Conservation (phyloP, 2,797 vertebrate genomes). For the Setipinna tenuifilis region DNA sequence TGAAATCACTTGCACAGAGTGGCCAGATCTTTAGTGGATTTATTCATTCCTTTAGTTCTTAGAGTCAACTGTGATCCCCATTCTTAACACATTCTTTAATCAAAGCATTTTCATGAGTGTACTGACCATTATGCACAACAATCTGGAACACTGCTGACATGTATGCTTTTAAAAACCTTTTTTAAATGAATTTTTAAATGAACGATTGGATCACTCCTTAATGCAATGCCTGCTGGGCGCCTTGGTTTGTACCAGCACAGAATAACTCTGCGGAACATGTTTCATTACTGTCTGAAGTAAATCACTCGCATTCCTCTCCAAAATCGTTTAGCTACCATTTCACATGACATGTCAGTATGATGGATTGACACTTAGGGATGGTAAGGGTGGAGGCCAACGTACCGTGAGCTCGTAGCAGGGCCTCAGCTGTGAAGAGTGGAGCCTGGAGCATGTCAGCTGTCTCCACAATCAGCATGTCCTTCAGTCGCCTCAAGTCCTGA, state of each 20-base stretch:
- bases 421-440: slow-evolving; percentile 96
- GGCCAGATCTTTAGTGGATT: too few species aligned
- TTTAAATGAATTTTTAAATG: not conserved
- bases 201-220: not conserved
- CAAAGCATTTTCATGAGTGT: not conserved
- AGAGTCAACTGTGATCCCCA: not conserved
- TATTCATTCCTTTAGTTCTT: too few species aligned
- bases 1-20: not conserved
- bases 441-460: slow-evolving; percentile 99
- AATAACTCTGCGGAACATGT: not conserved
- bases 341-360: not conserved
- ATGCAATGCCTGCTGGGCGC: not conserved
- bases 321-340: not conserved
- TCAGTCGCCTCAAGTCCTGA: slow-evolving; percentile 92
- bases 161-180: not conserved
- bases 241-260: too few species aligned
- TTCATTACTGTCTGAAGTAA: not conserved
- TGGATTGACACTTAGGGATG: not conserved
- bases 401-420: slow-evolving; percentile 96
- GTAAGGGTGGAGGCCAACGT: slow-evolving; percentile 55
- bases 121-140: not conserved
- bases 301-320: not conserved
- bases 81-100: not conserved
- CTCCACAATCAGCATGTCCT: slow-evolving; percentile 99
- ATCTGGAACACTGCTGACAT: not conserved